phyloP scores from a whole-genome alignment of 1,140 invertebrate genomes.

The Diachasmimorpha longicaudata region DNA sequence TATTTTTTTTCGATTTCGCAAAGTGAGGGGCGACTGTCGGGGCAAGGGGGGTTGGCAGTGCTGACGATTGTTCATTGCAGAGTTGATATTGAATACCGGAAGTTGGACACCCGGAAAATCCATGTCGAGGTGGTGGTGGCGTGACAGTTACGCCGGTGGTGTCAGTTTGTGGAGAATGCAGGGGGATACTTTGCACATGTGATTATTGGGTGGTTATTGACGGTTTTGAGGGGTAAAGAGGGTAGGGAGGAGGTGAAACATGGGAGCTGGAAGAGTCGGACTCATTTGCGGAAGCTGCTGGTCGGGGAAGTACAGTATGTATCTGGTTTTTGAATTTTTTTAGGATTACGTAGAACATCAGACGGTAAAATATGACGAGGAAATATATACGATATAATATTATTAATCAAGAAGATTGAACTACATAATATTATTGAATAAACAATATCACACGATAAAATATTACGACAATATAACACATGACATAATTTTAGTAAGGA shows the following conservation, averaged over 20 bases:
- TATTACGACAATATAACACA: too few species aligned
- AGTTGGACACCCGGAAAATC: constrained; percentile 1
- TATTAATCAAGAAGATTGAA: too few species aligned
- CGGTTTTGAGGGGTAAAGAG: background rate
- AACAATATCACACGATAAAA: too few species aligned
- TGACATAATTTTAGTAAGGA: too few species aligned
- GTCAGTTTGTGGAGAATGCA: background rate
- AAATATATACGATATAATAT: too few species aligned
- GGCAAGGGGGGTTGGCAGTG: background rate
- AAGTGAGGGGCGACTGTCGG: background rate
- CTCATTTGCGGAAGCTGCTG: constrained; percentile 58
- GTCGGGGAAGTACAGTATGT: constrained; percentile 58
- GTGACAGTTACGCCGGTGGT: background rate
- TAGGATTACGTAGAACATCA: background rate
- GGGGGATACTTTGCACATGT: background rate
- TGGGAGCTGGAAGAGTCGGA: constrained; percentile 55
- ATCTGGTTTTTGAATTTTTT: constrained; percentile 18
- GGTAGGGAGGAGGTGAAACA: constrained; percentile 23
- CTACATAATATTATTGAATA: too few species aligned
- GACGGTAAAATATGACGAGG: too few species aligned
- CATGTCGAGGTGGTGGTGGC: constrained; percentile 3
- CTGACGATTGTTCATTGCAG: background rate
- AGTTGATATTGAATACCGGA: constrained; percentile 16
- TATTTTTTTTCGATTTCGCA: background rate
- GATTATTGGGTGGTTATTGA: background rate